phyloP scores from a whole-genome alignment of 2,888 invertebrate genomes.

The Drosophila tripunctata region DNA sequence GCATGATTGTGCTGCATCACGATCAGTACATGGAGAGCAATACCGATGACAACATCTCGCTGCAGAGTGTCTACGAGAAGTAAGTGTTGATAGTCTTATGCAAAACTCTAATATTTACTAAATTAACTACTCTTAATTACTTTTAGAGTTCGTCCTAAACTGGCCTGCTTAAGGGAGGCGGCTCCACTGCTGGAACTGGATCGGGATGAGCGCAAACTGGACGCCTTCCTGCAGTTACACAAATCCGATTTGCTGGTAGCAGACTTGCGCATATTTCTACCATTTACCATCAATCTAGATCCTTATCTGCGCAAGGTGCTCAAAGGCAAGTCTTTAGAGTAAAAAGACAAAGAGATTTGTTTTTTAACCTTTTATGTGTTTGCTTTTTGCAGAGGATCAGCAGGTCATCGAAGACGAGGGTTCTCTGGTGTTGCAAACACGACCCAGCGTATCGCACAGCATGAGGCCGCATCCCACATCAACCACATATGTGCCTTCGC shows the following conservation, averaged over 20 bases:
- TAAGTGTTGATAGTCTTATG: conserved; percentile 86
- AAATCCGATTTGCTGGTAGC: conserved; percentile 92
- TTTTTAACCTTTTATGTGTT: neutral
- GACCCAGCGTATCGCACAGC: conserved; percentile 77
- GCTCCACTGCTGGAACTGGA: conserved; percentile 96
- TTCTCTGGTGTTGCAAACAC: conserved; percentile 81
- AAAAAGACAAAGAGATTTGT: neutral
- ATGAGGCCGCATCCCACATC: conserved; percentile 75
- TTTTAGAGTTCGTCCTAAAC: conserved; percentile 90
- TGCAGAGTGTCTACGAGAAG: conserved; percentile 97
- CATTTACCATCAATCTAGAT: conserved; percentile 99
- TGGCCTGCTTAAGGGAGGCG: conserved; percentile 93
- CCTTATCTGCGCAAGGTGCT: conserved; percentile 98
- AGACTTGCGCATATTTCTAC: conserved; percentile 96
- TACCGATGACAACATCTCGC: conserved; percentile 92
- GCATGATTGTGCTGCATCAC: conserved; percentile 98
- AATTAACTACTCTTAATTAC: neutral
- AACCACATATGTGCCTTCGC: conserved; percentile 80
- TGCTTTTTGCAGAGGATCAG: conserved; percentile 87
- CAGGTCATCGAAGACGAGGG: conserved; percentile 87
- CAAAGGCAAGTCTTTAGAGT: conserved; percentile 92
- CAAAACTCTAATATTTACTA: neutral
- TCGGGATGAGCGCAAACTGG: conserved; percentile 96
- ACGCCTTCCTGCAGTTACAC: conserved; percentile 95
- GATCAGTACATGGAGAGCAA: conserved; percentile 93